A percentile compares a stretch with the other conserved stretches of the same genome.
These are phyloP conservation scores for Hemitrygon akajei DNA, from an alignment of 2,797 vertebrate genomes.

Conservation along the genomic window DNA sequence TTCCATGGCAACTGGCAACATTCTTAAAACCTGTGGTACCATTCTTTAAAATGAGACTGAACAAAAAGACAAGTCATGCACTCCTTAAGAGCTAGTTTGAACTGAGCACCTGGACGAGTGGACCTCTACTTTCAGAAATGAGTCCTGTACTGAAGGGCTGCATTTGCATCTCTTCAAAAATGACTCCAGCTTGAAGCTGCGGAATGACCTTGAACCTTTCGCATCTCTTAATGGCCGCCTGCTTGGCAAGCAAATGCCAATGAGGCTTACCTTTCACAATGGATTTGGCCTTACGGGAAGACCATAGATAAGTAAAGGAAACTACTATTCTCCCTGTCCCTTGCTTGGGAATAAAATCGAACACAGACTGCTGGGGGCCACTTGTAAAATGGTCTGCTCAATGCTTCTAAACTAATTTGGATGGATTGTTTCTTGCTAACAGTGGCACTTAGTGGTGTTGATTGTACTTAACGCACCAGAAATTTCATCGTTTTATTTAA, in stretches of 20 bases:
- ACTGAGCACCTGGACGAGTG: background rate
- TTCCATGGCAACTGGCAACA: background rate
- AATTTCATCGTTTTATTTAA: conserved; percentile 6
- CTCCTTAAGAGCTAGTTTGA: background rate
- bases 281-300: background rate
- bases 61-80: background rate
- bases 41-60: background rate
- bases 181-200: background rate
- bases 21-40: background rate
- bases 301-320: background rate
- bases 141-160: background rate
- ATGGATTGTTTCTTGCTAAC: background rate
- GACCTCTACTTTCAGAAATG: background rate
- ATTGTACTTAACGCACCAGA: background rate
- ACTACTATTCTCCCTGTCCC: background rate
- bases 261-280: background rate
- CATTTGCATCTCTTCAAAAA: background rate
- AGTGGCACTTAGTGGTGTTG: background rate
- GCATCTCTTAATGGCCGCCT: background rate
- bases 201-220: background rate
- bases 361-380: background rate
- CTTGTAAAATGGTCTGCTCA: background rate
- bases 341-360: background rate
- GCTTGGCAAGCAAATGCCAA: background rate
- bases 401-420: background rate